Evolutionary conservation across 2,888 invertebrate genomes (phyloP).

Genomic region (Drosophila hamatofila): DNA sequence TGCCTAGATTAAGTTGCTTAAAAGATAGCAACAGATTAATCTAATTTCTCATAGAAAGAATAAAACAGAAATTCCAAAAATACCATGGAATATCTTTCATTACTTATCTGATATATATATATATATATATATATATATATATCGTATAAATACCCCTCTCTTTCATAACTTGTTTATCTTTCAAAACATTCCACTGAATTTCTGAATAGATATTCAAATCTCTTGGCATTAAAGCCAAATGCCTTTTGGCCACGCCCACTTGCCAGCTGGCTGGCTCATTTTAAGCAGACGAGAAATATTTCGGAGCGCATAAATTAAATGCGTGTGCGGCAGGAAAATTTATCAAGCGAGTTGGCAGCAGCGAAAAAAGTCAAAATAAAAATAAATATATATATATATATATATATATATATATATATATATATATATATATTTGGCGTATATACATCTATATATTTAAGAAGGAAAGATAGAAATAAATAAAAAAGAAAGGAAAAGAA

Average conservation of each 20-base stretch:
- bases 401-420: background rate
- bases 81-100: too few species aligned
- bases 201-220: constrained; percentile 25
- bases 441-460: background rate
- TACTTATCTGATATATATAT: too few species aligned
- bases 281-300: constrained; percentile 24
- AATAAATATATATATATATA: background rate
- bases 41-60: too few species aligned
- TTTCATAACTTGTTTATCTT: background rate
- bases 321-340: constrained; percentile 46
- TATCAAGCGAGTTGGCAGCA: constrained; percentile 50
- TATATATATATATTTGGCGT: background rate
- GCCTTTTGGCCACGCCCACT: constrained; percentile 25
- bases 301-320: constrained; percentile 55
- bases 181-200: constrained; percentile 4
- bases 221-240: background rate
- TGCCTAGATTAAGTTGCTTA: too few species aligned
- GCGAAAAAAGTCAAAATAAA: background rate
- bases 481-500: constrained; percentile 6
- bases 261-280: constrained; percentile 19
- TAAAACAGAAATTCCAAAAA: too few species aligned
- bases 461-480: constrained; percentile 19
- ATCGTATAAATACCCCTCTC: too few species aligned
- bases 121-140: too few species aligned
- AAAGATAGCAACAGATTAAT: too few species aligned